A percentile compares a stretch with the other conserved stretches of the same genome.
These are phyloP conservation scores for Labroides dimidiatus DNA, from an alignment of 2,797 vertebrate species.

Conservation along the genomic window DNA sequence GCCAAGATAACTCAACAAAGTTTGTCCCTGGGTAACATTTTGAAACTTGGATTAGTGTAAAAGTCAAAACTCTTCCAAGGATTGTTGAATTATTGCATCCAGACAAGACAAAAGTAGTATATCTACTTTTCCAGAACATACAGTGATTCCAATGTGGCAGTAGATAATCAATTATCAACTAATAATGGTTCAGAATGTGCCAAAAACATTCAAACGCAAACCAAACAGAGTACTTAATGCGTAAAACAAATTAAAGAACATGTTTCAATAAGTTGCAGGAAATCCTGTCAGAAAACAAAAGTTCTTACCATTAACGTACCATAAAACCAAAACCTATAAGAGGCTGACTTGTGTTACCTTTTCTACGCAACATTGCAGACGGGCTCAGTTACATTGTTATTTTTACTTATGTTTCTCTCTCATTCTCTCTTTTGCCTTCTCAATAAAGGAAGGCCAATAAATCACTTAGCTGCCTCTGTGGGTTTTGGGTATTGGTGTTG, in stretches of 20 bases:
- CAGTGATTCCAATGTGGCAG: not conserved
- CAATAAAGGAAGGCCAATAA: constrained; percentile 79
- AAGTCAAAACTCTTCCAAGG: constrained; percentile 45
- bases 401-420: constrained; percentile 76
- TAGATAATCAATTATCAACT: constrained; percentile 12
- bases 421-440: constrained; percentile 62
- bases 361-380: constrained; percentile 65
- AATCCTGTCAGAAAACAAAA: constrained; percentile 61
- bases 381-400: constrained; percentile 77
- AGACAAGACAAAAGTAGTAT: constrained; percentile 26
- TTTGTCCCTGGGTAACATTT: constrained; percentile 66
- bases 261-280: constrained; percentile 63
- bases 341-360: constrained; percentile 70
- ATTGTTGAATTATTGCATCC: constrained; percentile 51
- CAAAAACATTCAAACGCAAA: not conserved
- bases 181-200: constrained; percentile 24
- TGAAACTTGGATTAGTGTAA: constrained; percentile 59
- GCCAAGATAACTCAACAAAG: constrained; percentile 69
- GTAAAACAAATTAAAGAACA: constrained; percentile 45
- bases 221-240: constrained; percentile 35
- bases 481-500: constrained; percentile 79
- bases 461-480: constrained; percentile 76
- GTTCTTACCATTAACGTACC: constrained; percentile 52
- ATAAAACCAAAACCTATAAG: constrained; percentile 63
- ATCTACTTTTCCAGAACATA: constrained; percentile 22